phyloP scores from a whole-genome alignment of 30 jellyfish, hydroid and myxozoan genomes.

The Rhopilema esculentum region DNA sequence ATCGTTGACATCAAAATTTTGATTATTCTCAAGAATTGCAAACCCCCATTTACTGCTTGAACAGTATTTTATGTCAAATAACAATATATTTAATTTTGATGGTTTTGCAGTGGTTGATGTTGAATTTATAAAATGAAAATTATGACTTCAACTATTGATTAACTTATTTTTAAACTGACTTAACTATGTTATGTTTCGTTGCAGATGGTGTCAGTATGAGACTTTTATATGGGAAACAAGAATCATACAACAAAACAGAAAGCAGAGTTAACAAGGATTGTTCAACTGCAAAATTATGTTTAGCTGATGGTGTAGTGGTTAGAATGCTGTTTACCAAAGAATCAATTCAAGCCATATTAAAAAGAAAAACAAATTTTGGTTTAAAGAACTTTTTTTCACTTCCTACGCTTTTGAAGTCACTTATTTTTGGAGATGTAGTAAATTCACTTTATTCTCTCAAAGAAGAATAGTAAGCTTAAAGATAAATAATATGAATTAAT shows the following conservation, averaged over 20 bases:
- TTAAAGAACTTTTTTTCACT: background rate
- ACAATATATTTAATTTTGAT: too few species aligned
- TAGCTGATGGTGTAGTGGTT: background rate
- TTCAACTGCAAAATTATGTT: background rate
- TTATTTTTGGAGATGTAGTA: slow-evolving; percentile 1
- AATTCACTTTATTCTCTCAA: background rate
- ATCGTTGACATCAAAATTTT: too few species aligned
- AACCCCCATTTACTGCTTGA: too few species aligned
- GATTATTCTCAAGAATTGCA: too few species aligned
- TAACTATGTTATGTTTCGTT: background rate
- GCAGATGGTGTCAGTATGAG: background rate
- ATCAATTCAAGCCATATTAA: background rate
- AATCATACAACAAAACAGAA: background rate
- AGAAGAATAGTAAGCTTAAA: too few species aligned
- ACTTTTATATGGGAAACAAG: slow-evolving; percentile 20
- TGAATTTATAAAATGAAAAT: too few species aligned
- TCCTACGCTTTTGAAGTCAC: background rate
- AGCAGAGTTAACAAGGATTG: background rate
- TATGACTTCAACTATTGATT: too few species aligned
- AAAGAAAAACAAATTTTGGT: slow-evolving; percentile 4
- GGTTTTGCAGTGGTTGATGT: too few species aligned
- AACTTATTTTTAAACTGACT: too few species aligned
- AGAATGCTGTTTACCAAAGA: background rate
- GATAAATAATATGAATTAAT: too few species aligned
- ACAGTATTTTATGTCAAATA: too few species aligned